Evolutionary conservation across 2,888 invertebrate genomes (phyloP), one percentile per base, ranked within the genome.

Genomic region (Diaprepes abbreviatus): DNA sequence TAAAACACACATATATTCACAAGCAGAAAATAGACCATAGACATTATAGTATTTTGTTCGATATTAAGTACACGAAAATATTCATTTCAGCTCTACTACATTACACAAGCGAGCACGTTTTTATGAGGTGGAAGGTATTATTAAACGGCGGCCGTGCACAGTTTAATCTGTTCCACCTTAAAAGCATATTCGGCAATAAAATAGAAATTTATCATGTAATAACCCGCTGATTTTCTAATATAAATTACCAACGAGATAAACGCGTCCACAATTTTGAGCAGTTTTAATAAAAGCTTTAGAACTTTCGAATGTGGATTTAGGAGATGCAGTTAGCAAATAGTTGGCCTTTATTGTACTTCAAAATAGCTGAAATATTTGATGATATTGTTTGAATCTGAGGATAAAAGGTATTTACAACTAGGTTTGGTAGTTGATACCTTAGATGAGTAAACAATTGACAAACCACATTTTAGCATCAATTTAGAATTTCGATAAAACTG

Each of bases 311-410:
- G 10, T 14, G 50, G 54, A 67, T 60, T 67, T 60, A 45, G 24
- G 28, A 10, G 43, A 40, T 60, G 67, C 67, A 67, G 52, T 55
- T 67, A 59, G 60, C 67, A 60, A 67, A 67, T 67, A 66, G 59
- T 57, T 66, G 4, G 14, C 2, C 16, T 52, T 59, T 66, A 64
- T 55, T 54, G 35, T 65, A 24, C 33, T 65, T 57, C 35, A 31
- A 35, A 58, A 65, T 19, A 28, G 57, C 14, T 17, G 17, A 36
- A 62, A 48, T 62, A 50, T 50, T 50, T 62, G 50, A 19, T 35
- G 9, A 48, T 62, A 36, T 62, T 62, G 60, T 62, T 35, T 17
- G n/a, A n/a, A n/a, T n/a, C n/a, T n/a, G n/a, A n/a, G n/a, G n/a
- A n/a, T n/a, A n/a, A n/a, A n/a, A n/a, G n/a, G n/a, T n/a, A n/a